A percentile compares a stretch with the other conserved stretches of the same genome.
phyloP scores from a whole-genome alignment of 2,797 vertebrate genomes.

The Phalloptychus januarius region DNA sequence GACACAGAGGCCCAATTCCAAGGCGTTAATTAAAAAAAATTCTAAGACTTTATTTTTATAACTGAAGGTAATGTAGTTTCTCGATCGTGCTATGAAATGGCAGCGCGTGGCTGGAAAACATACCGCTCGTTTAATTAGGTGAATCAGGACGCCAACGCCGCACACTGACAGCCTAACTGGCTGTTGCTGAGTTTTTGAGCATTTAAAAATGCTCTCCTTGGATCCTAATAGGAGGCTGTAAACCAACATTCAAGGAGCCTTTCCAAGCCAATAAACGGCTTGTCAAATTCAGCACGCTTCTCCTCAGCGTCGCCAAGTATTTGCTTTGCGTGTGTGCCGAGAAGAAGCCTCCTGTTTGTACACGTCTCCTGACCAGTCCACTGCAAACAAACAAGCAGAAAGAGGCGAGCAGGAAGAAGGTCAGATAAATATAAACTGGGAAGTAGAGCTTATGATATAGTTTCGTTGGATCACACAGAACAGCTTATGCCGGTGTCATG shows the following conservation, averaged over 20 bases:
- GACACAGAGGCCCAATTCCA: no score
- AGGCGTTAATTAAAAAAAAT: no score
- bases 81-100: no score
- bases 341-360: constrained; percentile 5
- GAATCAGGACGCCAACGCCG: not conserved
- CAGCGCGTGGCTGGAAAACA: no score
- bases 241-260: not conserved
- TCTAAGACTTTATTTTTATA: no score
- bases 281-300: not conserved
- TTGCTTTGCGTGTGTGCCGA: constrained; percentile 7
- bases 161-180: not conserved
- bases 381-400: constrained; percentile 1
- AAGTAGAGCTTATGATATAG: constrained; percentile 1
- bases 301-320: not conserved
- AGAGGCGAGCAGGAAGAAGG: not conserved
- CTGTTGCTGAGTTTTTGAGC: not conserved
- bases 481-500: not conserved
- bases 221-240: not conserved
- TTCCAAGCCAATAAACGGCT: not conserved
- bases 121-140: not conserved
- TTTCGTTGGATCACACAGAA: not conserved
- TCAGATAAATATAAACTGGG: constrained; percentile 18
- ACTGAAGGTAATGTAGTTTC: no score
- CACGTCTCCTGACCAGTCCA: not conserved
- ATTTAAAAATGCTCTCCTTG: not conserved